Evolutionary conservation across 1,140 invertebrate species (phyloP), one percentile per base, ranked within the genome.

Genomic region (Bombus balteatus): DNA sequence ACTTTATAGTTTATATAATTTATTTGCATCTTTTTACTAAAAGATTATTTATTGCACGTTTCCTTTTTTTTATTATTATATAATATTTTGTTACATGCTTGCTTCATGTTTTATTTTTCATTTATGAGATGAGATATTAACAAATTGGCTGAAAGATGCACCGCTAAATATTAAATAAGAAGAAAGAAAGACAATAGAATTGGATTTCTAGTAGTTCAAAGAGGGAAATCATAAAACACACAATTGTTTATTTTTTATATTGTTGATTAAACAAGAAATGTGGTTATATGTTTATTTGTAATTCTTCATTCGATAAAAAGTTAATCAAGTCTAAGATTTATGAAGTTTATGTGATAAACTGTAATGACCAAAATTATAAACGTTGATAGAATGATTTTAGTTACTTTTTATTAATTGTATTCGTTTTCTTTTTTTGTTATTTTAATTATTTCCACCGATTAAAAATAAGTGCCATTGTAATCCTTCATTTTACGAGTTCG

Each of bases 1-100:
- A 80, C 41, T 88, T 81, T 88, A 86, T 86, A 89, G 75, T 88
- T 85, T 82, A 81, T 77, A 81, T n/a, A 75, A 85, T 85, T 85
- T 89, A 87, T 87, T 87, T 85, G 77, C 80, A 86, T 59, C 43
- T 74, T 81, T 78, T 37, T 75, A 81, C 81, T 85, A 78, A 88
- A 85, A 86, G n/a, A 82, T 86, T 88, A 89, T 83, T 89, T 83
- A 83, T 83, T 85, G 39, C 68, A 80, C 68, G 53, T 83, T 88
- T 81, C 47, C 39, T 59, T 70, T 71, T 73, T 73, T 80, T 81
- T 72, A 34, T 47, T n/a, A 68, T 89, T 81, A 78, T 84, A 81
- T 75, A 47, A 47, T 87, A 81, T 83, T 78, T 91, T 89, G 77
- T 88, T 87, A 89, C 53, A 37, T 83, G 65, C 39, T 79, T 89